Evolutionary conservation across 2,797 vertebrate species (phyloP).

Genomic region (Valencia hispanica): DNA sequence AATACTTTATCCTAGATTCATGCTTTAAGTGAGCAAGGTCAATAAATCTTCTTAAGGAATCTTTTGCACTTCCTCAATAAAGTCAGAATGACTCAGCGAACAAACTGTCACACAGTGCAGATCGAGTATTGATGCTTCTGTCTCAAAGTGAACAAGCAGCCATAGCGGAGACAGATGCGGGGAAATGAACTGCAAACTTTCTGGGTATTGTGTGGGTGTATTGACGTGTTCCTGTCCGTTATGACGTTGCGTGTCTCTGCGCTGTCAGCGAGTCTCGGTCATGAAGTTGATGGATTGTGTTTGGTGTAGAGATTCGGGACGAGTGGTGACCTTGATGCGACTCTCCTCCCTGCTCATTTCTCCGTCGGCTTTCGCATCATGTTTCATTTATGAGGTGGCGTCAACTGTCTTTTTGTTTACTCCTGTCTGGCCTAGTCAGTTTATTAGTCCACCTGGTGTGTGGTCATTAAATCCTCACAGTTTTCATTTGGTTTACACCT

Average conservation of each 20-base stretch:
- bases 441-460: slow-evolving; percentile 20
- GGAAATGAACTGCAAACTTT: slow-evolving; percentile 13
- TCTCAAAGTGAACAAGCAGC: slow-evolving; percentile 29
- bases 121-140: slow-evolving; percentile 12
- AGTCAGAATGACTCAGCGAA: slow-evolving; percentile 3
- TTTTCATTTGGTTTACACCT: slow-evolving; percentile 9
- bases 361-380: slow-evolving; percentile 40
- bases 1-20: background rate
- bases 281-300: slow-evolving; percentile 45
- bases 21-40: background rate
- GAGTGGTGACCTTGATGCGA: slow-evolving; percentile 56
- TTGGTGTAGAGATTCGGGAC: slow-evolving; percentile 43
- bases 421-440: slow-evolving; percentile 24
- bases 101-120: slow-evolving; percentile 5
- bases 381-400: slow-evolving; percentile 54
- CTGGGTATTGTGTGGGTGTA: background rate
- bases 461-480: slow-evolving; percentile 16
- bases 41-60: background rate
- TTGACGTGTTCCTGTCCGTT: slow-evolving; percentile 1
- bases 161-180: slow-evolving; percentile 31
- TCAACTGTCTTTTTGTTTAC: slow-evolving; percentile 42
- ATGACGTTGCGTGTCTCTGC: slow-evolving; percentile 21
- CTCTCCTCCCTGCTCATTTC: slow-evolving; percentile 36
- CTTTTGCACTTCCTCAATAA: slow-evolving; percentile 5
- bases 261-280: slow-evolving; percentile 23